These are phyloP conservation scores for Pagetopsis macropterus DNA, from an alignment of 2,797 vertebrate genomes.

Conservation along the genomic window DNA sequence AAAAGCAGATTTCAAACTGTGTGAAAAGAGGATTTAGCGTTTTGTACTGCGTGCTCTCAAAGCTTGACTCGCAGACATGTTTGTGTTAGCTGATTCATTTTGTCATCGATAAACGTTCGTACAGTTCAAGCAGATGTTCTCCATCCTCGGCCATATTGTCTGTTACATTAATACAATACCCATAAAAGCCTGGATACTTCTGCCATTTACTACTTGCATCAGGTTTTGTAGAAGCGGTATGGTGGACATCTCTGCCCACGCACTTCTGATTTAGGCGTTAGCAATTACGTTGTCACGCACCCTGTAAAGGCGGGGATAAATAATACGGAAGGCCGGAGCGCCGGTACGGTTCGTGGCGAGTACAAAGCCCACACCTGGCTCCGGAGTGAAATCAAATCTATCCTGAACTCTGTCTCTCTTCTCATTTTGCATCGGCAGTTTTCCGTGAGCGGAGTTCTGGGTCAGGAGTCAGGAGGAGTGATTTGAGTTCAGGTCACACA, in stretches of 20 bases:
- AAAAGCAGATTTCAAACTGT: constrained; percentile 19
- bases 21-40: neutral
- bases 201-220: neutral
- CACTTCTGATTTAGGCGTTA: constrained; percentile 55
- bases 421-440: constrained; percentile 69
- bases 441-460: constrained; percentile 71
- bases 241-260: constrained; percentile 19
- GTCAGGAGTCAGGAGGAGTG: constrained; percentile 73
- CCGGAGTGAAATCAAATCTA: constrained; percentile 83
- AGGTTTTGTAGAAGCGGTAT: constrained; percentile 8
- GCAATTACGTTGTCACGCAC: constrained; percentile 46
- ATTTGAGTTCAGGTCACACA: constrained; percentile 75
- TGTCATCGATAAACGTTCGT: neutral
- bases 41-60: neutral
- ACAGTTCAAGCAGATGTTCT: neutral
- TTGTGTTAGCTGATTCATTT: neutral
- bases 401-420: constrained; percentile 79
- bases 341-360: constrained; percentile 75
- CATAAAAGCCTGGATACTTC: neutral
- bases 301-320: constrained; percentile 68
- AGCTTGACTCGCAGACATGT: neutral
- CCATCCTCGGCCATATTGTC: neutral
- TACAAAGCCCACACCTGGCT: constrained; percentile 83
- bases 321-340: constrained; percentile 64
- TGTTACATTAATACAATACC: neutral